These are phyloP conservation scores for Hiodon alosoides DNA, from an alignment of 2,113 vertebrate species.

Conservation along the genomic window DNA sequence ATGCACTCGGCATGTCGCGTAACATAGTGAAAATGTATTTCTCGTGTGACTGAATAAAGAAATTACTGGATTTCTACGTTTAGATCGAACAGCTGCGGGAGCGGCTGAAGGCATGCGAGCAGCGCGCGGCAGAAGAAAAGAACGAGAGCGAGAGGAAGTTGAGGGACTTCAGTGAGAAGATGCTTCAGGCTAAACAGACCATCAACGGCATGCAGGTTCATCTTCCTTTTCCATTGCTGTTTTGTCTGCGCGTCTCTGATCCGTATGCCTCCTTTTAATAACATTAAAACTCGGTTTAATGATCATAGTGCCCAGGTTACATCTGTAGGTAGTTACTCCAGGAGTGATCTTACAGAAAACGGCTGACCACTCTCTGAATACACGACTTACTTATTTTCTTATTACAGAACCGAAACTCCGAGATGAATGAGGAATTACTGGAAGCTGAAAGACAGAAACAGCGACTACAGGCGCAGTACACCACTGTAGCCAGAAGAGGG, in stretches of 20 bases:
- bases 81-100: neutral
- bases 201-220: neutral
- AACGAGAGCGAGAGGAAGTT: neutral
- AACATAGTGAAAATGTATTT: neutral
- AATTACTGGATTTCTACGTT: neutral
- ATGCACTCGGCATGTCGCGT: neutral
- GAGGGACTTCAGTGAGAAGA: neutral
- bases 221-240: neutral
- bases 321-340: neutral
- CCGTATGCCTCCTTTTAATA: too few species aligned
- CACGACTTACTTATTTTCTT: neutral
- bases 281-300: too few species aligned
- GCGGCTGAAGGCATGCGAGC: neutral
- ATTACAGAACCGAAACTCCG: slow-evolving; percentile 27
- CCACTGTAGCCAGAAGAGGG: slow-evolving; percentile 34
- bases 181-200: neutral
- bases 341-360: too few species aligned
- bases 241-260: neutral
- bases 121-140: neutral
- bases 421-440: slow-evolving; percentile 8
- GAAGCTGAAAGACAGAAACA: slow-evolving; percentile 32
- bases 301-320: neutral
- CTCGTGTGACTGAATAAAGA: neutral
- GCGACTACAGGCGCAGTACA: slow-evolving; percentile 37
- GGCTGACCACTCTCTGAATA: too few species aligned